Evolutionary conservation across 2,888 invertebrate species (phyloP), one percentile per base, ranked within the genome.

Genomic region (Zootermopsis nevadensis): DNA sequence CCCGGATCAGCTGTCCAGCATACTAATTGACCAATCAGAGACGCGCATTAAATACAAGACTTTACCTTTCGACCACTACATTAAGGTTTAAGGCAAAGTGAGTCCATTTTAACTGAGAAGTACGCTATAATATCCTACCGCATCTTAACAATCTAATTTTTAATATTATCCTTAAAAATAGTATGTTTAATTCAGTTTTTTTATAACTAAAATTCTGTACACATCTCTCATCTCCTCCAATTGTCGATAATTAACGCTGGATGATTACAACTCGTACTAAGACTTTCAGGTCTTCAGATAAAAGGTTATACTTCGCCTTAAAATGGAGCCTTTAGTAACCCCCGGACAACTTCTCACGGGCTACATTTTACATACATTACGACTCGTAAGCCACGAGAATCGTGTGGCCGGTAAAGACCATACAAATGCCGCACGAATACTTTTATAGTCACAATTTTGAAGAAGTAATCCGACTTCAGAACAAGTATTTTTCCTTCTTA

Each of bases 1-100:
- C 55, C 55, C 24, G 76, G 27, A 31, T 72, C 33, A 35, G n/a
- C 1, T n/a, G 35, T 33, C 72, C n/a, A 55, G 77, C 53, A 77
- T 77, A 53, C 77, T 77, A 77, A 77, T 77, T 77, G 77, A 77
- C 77, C 55, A 77, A 55, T 77, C 77, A 55, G 48, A 19, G 77
- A 55, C 77, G 31, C 24, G 33, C 53, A 48, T 53, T 77, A 77
- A 77, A 77, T 24, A 42, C 19, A 24, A 33, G 15, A 48, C 31
- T 77, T 77, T 77, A 77, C n/a, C 30, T 15, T 22, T 33, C 33
- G 33, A 69, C 22, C 19, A 69, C 19, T 69, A 33, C 42, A 27
- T 69, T 30, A 30, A 31, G 12, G 27, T 69, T 69, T 69, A 69
- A 69, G 69, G 69, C 69, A 33, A 33, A 69, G 69, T 10, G 33